Base-by-base conservation (phyloP, 2,888 invertebrate genomes). In the Dicyrtomina minuta region DNA sequence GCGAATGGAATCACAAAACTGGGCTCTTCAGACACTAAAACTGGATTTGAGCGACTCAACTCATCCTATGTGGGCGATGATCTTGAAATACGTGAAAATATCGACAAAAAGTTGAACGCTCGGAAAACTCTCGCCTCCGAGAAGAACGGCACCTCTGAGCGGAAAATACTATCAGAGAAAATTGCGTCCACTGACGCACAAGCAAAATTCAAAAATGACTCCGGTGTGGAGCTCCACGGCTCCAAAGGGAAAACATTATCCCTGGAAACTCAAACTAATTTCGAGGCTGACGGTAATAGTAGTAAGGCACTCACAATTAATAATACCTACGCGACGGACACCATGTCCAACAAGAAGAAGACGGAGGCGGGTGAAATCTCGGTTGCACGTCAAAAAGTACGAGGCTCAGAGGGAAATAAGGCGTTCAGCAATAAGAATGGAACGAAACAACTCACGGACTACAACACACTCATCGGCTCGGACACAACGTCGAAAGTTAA, bases 241-340 rank as follows among this genome's bases (percentile, higher is more conserved):
- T 22, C 43, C 24, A 26, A 26, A 15, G 24, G 24, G 2, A 26
- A 15, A 12, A 17, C 44, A 10, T 1, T 61, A 1, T n/a, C 43
- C 8, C 6, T n/a, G 15, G 61, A 61, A 15, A 15, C 44, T 1
- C 13, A 24, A 10, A 26, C 10, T 15, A 44, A 24, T 1, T 24
- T 17, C n/a, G 46, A 17, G 1, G 46, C n/a, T 10, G 46, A 44
- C 24, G 46, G 46, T 8, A 12, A 22, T 1, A 26, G 46, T 17
- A 17, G 24, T 2, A 15, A 17, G 8, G 24, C 22, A 1, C 1
- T 22, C 26, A 2, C 22, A 1, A 44, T 26, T n/a, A 61, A 61
- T 27, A 61, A 61, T n/a, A 46, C 61, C 26, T 61, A 61, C 17
- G 6, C 13, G 1, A 61, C 61, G 12, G 61, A 61, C 46, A 61